Conservation (phyloP, 2,888 invertebrate genomes). For the Nycteola revayana region DNA sequence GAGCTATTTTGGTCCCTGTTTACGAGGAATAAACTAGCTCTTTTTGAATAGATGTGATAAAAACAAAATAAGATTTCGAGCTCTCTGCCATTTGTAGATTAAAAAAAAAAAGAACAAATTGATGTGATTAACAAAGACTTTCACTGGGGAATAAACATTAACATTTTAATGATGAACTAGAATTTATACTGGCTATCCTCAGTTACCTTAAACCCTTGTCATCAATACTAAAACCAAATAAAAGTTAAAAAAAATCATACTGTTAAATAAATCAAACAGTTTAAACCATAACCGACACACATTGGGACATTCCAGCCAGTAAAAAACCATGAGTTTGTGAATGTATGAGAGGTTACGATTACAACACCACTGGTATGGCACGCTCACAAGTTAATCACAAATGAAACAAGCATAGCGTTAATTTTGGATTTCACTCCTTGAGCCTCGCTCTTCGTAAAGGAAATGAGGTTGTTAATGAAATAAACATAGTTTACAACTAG, state of each 20-base stretch:
- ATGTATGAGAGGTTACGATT: slow-evolving; percentile 38
- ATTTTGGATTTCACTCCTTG: slow-evolving; percentile 42
- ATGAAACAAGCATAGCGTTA: slow-evolving; percentile 65
- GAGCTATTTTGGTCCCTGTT: too few relatives aligned
- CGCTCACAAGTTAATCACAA: slow-evolving; percentile 69
- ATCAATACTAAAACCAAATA: too few relatives aligned
- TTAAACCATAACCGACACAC: slow-evolving; percentile 22
- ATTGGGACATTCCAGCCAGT: slow-evolving; percentile 17
- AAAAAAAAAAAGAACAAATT: too few relatives aligned
- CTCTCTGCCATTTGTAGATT: too few relatives aligned
- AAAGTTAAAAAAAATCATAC: too few relatives aligned
- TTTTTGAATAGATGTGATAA: too few relatives aligned
- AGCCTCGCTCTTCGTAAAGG: slow-evolving; percentile 30
- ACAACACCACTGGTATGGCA: slow-evolving; percentile 55
- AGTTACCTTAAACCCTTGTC: too few relatives aligned
- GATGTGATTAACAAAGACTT: too few relatives aligned
- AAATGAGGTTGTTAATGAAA: slow-evolving; percentile 12
- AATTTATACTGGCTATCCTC: too few relatives aligned
- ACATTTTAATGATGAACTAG: too few relatives aligned
- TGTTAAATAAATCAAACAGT: background rate
- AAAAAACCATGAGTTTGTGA: slow-evolving; percentile 24
- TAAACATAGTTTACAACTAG: background rate
- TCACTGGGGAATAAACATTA: background rate
- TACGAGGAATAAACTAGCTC: too few relatives aligned
- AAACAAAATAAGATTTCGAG: too few relatives aligned